Evolutionary conservation across 2,113 vertebrate genomes (phyloP).

Genomic region (Varanus komodoensis): DNA sequence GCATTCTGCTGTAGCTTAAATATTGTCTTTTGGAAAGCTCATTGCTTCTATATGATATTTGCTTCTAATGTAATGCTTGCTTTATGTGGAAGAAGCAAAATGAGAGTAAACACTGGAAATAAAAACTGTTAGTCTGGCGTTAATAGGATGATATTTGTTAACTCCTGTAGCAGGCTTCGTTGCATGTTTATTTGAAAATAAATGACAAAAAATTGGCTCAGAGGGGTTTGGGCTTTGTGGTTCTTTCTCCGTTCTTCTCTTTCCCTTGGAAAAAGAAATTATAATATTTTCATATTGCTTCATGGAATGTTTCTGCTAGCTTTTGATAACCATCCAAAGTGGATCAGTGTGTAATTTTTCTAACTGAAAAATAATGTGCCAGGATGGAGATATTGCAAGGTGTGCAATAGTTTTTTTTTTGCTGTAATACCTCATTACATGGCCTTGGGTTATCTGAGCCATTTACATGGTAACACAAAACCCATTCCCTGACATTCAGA

Average conservation of each 20-base stretch:
- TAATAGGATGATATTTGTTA: slow-evolving; percentile 70
- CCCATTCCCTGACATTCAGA: slow-evolving; percentile 54
- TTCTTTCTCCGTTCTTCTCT: background rate
- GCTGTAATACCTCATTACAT: slow-evolving; percentile 60
- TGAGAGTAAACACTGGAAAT: slow-evolving; percentile 69
- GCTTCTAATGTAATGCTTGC: slow-evolving; percentile 59
- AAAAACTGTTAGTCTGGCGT: slow-evolving; percentile 70
- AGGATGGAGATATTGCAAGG: slow-evolving; percentile 49
- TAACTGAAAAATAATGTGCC: slow-evolving; percentile 64
- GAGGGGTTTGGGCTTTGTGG: background rate
- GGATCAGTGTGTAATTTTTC: slow-evolving; percentile 69
- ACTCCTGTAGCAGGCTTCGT: slow-evolving; percentile 56
- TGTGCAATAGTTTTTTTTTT: slow-evolving; percentile 57
- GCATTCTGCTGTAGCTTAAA: slow-evolving; percentile 16
- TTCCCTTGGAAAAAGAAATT: background rate
- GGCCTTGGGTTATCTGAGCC: slow-evolving; percentile 61
- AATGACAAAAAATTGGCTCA: slow-evolving; percentile 49
- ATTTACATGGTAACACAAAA: slow-evolving; percentile 67
- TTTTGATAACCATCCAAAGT: slow-evolving; percentile 60
- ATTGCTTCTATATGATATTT: slow-evolving; percentile 58
- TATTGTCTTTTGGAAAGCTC: slow-evolving; percentile 42
- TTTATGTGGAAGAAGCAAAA: slow-evolving; percentile 61
- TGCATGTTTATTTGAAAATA: slow-evolving; percentile 67
- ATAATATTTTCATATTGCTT: slow-evolving; percentile 50
- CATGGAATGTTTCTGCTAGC: slow-evolving; percentile 58